These are phyloP conservation scores for Oreohelix idahoensis DNA, from an alignment of 1,140 invertebrate species.

Conservation along the genomic window DNA sequence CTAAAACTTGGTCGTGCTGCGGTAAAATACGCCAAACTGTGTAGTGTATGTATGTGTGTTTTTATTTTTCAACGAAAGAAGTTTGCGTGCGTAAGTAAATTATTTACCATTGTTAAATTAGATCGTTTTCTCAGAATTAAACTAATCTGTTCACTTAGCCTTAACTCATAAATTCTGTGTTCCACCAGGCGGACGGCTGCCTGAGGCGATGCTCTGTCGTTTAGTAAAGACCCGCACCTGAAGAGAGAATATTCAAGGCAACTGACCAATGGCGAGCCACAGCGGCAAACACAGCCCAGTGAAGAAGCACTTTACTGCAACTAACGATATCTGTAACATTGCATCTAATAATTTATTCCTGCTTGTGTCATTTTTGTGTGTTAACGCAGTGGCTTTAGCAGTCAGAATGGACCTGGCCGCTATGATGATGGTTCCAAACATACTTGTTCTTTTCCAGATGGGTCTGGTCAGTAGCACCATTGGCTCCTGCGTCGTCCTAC, in stretches of 20 bases:
- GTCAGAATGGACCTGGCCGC: background rate
- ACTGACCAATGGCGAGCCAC: background rate
- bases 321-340: background rate
- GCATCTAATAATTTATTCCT: background rate
- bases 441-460: background rate
- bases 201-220: background rate
- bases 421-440: slow-evolving; percentile 10
- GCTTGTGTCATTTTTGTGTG: background rate
- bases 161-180: too few species aligned
- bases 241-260: background rate
- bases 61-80: too few species aligned
- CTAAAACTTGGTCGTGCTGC: too few species aligned
- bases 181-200: background rate
- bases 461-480: background rate
- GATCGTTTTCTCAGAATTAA: too few species aligned
- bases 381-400: background rate
- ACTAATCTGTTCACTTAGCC: too few species aligned
- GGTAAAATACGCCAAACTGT: too few species aligned
- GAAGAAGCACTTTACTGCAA: background rate
- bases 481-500: background rate
- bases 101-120: too few species aligned
- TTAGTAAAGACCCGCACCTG: background rate
- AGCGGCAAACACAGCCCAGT: background rate
- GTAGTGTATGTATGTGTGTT: too few species aligned
- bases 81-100: too few species aligned